A percentile compares a stretch with the other conserved stretches of the same genome.
phyloP scores from a whole-genome alignment of 2,888 invertebrate genomes.

The Sarcophaga variegata region DNA sequence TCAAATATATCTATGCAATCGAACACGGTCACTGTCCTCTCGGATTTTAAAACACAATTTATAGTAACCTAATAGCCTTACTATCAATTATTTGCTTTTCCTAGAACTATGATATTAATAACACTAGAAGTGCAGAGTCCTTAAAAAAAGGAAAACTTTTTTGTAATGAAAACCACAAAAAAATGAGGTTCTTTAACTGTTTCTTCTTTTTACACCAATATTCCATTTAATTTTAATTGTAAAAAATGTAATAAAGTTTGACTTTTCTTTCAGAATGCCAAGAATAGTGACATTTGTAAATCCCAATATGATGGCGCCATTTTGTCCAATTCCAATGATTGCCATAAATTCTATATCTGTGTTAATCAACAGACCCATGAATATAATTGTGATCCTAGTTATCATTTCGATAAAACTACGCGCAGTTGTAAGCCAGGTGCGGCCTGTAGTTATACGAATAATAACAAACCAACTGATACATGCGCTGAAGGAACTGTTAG shows the following conservation, averaged over 20 bases:
- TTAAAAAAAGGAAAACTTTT: too few relatives aligned
- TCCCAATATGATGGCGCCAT: constrained; percentile 61
- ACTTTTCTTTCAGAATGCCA: constrained; percentile 23
- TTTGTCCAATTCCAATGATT: constrained; percentile 69
- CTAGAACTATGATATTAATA: too few relatives aligned
- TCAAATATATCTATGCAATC: too few relatives aligned
- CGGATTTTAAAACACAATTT: too few relatives aligned
- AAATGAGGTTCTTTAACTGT: too few relatives aligned
- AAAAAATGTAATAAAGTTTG: neutral
- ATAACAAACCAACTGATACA: neutral
- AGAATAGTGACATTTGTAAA: constrained; percentile 33
- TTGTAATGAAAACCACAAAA: too few relatives aligned
- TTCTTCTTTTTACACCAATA: neutral
- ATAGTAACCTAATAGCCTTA: too few relatives aligned
- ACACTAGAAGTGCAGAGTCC: too few relatives aligned
- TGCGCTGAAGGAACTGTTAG: constrained; percentile 24
- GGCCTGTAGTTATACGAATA: neutral
- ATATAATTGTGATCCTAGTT: constrained; percentile 70
- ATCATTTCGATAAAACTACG: constrained; percentile 67
- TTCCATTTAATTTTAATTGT: neutral
- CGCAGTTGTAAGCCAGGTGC: constrained; percentile 55
- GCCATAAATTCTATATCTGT: constrained; percentile 74
- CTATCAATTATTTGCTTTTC: too few relatives aligned
- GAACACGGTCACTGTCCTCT: too few relatives aligned
- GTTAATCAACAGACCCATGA: constrained; percentile 62